These are phyloP conservation scores for Batillaria attramentaria DNA, from an alignment of 1,140 invertebrate species.

Conservation along the genomic window DNA sequence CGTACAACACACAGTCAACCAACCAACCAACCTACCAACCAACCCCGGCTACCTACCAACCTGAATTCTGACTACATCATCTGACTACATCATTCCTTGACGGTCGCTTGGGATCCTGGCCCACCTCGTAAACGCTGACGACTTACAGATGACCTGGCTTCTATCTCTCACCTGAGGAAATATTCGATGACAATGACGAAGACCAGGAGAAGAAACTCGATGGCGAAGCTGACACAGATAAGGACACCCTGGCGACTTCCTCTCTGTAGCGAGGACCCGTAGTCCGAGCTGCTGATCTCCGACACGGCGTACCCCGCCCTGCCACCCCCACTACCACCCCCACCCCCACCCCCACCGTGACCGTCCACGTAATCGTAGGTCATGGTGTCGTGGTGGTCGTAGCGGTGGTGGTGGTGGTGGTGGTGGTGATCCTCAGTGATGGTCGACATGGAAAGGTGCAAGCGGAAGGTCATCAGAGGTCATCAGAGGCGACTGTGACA, in stretches of 20 bases:
- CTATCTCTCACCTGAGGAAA: constrained; percentile 59
- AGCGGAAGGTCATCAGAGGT: neutral
- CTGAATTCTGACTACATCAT: too few species aligned
- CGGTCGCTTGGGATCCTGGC: too few species aligned
- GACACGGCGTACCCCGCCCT: constrained; percentile 11
- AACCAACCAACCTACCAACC: too few species aligned
- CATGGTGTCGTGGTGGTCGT: constrained; percentile 15
- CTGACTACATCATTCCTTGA: too few species aligned
- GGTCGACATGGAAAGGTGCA: constrained; percentile 19
- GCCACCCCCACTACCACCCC: neutral
- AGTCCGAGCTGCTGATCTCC: constrained; percentile 33
- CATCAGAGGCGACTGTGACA: too few species aligned
- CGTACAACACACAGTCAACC: too few species aligned
- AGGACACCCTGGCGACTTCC: constrained; percentile 32
- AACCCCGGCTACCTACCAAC: too few species aligned
- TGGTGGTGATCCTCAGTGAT: constrained; percentile 18
- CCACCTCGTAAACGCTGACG: too few species aligned
- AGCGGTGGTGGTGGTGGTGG: constrained; percentile 7
- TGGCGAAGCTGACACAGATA: constrained; percentile 50
- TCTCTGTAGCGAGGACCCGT: neutral
- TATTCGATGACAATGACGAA: constrained; percentile 52
- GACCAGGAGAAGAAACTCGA: constrained; percentile 54
- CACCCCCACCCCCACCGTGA: neutral
- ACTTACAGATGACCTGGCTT: too few species aligned
- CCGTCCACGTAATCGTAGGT: constrained; percentile 13